phyloP scores from a whole-genome alignment of 2,797 vertebrate species.

The Orientallactaga sibirica region DNA sequence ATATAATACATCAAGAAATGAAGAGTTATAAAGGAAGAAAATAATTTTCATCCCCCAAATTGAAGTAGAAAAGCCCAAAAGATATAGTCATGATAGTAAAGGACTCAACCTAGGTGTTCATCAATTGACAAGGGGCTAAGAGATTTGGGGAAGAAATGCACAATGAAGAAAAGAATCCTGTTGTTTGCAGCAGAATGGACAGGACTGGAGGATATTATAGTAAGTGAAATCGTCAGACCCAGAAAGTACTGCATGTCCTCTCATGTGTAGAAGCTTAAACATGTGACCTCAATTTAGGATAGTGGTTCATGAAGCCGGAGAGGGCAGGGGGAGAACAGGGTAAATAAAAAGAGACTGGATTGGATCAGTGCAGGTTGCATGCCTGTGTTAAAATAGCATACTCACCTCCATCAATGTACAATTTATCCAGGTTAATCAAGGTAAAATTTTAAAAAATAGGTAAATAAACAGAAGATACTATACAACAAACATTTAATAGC shows the following conservation, averaged over 20 bases:
- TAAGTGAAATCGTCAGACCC: neutral
- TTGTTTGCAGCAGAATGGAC: neutral
- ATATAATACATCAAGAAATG: neutral
- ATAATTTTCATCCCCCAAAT: neutral
- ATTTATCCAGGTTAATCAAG: neutral
- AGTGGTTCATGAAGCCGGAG: neutral
- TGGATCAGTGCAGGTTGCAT: too few relatives aligned
- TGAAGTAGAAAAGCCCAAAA: slow-evolving; percentile 18
- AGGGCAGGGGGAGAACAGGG: too few relatives aligned
- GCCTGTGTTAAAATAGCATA: neutral
- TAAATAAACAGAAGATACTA: neutral
- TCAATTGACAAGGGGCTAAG: neutral
- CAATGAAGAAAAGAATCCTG: neutral
- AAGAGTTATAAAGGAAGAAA: neutral
- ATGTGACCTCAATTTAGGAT: neutral
- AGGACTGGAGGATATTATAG: neutral
- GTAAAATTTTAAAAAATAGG: neutral
- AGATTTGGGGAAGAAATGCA: neutral
- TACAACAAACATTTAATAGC: neutral
- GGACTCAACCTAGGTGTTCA: neutral
- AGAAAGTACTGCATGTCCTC: neutral
- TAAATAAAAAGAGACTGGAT: neutral
- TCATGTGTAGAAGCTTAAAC: neutral
- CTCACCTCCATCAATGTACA: neutral
- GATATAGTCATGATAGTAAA: neutral